Evolutionary conservation across 2,797 vertebrate species (phyloP), one percentile per base, ranked within the genome.

Genomic region (Pelobates cultripes): DNA sequence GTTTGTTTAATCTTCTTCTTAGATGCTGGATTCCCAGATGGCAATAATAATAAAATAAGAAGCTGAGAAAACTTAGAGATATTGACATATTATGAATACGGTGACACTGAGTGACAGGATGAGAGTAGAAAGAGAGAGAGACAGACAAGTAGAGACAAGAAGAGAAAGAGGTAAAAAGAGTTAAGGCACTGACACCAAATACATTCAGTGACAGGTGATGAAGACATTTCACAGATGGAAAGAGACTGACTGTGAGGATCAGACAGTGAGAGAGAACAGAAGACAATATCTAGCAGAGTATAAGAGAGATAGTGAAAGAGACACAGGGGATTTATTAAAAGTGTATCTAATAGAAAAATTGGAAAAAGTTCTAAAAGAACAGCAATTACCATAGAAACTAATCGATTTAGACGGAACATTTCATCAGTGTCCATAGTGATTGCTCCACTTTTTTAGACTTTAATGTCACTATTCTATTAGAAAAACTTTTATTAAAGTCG

Each of bases 1-100:
- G 69, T 71, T 82, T 82, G 77, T 82, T 82, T 82, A 77, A 77
- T 82, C 75, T 82, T 77, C 70, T 60, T 76, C 80, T 82, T 77
- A 77, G 76, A 74, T 73, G 80, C 68, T 44, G 2, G n/a, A 72
- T 76, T 45, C 80, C 80, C 80, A 77, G 73, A 17, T 43, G 74
- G 68, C 80, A 57, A 75, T 68, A 77, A 82, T 82, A 77, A 51
- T 28, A 28, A 82, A 73, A 73, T 77, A 60, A 72, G 80, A 73
- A 82, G 69, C 73, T 13, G 73, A 40, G 60, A 66, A 70, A 57
- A 51, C 69, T 9, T 72, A 60, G n/a, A 13, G 72, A 60, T 73
- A 77, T 77, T 82, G 80, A 82, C 69, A 82, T 77, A 75, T 77
- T 82, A 51, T 66, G 69, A 77, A 77, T 77, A 82, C 66, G 66